Percentiles rank a stretch among this genome's conserved stretches.
These are phyloP conservation scores for Dysmachus trigonus DNA, from an alignment of 2,888 invertebrate species.

Conservation along the genomic window DNA sequence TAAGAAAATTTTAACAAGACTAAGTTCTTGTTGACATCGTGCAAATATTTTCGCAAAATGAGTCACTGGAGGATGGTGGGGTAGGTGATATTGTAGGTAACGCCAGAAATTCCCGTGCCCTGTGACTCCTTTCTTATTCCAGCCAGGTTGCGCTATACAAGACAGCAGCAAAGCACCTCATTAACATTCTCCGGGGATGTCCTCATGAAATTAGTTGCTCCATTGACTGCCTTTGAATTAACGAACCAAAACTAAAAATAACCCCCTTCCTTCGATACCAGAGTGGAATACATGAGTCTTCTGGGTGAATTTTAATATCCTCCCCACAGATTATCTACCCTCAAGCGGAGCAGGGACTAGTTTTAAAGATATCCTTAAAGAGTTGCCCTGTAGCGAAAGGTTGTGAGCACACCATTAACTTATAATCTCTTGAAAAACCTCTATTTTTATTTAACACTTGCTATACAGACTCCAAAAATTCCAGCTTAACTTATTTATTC, in stretches of 20 bases:
- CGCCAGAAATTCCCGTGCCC: background rate
- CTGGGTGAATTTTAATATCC: background rate
- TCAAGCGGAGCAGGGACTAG: background rate
- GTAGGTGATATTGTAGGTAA: background rate
- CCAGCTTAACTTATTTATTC: background rate
- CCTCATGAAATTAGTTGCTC: background rate
- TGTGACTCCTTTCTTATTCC: background rate
- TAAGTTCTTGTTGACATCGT: background rate
- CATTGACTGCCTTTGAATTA: conserved; percentile 9
- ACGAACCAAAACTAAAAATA: conserved; percentile 16
- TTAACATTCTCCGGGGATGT: background rate
- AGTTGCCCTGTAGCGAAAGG: background rate
- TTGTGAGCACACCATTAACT: background rate
- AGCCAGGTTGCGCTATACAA: background rate
- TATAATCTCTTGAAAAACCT: background rate
- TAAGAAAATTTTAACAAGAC: background rate
- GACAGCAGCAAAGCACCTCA: background rate
- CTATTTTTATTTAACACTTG: too few species aligned
- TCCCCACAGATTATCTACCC: background rate
- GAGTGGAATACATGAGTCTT: background rate
- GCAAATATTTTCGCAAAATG: background rate
- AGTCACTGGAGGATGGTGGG: background rate
- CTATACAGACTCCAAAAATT: too few species aligned
- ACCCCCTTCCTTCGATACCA: background rate
- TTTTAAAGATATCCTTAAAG: background rate